These are phyloP conservation scores for Cantharis rufa DNA, from an alignment of 2,888 invertebrate genomes.

Conservation along the genomic window DNA sequence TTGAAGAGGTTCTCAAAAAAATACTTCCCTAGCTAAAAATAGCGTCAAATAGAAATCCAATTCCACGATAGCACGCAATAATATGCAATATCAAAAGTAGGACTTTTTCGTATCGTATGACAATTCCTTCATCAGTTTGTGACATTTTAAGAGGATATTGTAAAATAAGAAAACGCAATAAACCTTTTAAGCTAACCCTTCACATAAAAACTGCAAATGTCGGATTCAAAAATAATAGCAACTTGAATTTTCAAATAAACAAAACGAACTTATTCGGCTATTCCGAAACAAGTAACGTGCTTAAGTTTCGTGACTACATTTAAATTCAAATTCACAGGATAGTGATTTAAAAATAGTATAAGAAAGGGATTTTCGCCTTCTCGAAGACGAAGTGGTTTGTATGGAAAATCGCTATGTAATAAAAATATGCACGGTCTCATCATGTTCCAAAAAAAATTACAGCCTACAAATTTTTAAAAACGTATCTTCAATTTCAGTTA, in stretches of 20 bases:
- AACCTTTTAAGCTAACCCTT: background rate
- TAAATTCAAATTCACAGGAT: background rate
- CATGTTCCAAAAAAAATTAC: background rate
- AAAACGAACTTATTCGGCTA: background rate
- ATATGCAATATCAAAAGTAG: background rate
- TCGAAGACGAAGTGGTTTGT: background rate
- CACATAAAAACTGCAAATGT: background rate
- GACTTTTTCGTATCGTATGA: background rate
- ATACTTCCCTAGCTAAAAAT: conserved; percentile 9
- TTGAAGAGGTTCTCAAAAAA: conserved; percentile 15
- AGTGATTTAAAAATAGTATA: background rate
- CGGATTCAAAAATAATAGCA: background rate
- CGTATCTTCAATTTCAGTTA: background rate
- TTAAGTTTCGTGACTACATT: background rate
- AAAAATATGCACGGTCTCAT: background rate
- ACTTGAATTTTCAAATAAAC: background rate
- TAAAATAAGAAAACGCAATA: background rate
- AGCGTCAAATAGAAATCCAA: conserved; percentile 11
- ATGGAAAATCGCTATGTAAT: background rate
- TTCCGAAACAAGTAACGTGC: background rate
- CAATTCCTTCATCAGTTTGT: background rate
- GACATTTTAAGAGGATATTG: background rate
- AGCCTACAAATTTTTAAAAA: background rate
- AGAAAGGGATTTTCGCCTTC: background rate
- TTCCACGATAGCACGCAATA: conserved; percentile 13